These are phyloP conservation scores for Melipona beecheii DNA, from an alignment of 2,888 invertebrate species.

Conservation along the genomic window DNA sequence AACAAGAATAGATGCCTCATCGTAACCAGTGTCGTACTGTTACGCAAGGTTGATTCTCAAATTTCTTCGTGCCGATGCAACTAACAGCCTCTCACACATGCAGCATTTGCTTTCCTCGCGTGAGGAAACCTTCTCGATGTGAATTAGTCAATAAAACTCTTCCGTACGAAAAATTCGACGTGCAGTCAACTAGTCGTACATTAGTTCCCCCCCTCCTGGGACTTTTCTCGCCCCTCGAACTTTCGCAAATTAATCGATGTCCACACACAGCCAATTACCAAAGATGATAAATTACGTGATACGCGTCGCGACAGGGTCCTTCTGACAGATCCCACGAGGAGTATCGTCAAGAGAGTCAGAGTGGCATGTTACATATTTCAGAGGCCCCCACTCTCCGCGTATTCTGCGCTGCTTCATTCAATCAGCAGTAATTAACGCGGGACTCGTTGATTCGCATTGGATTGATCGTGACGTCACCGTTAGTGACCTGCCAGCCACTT, in stretches of 20 bases:
- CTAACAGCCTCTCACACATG: too few species aligned
- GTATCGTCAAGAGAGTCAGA: not conserved
- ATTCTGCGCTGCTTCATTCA: slow-evolving; percentile 33
- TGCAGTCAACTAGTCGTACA: not conserved
- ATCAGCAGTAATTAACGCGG: slow-evolving; percentile 70
- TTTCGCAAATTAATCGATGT: slow-evolving; percentile 36
- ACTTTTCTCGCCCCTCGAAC: not conserved
- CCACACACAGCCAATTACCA: slow-evolving; percentile 36
- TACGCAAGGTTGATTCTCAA: too few species aligned
- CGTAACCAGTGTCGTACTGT: too few species aligned
- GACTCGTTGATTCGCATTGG: slow-evolving; percentile 16
- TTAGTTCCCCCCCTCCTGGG: not conserved
- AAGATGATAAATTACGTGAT: slow-evolving; percentile 43
- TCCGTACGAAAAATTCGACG: not conserved
- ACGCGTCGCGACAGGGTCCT: slow-evolving; percentile 10
- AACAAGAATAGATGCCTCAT: too few species aligned
- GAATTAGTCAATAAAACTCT: not conserved
- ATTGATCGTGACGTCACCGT: too few species aligned
- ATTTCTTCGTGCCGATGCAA: too few species aligned
- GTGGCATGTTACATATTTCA: too few species aligned
- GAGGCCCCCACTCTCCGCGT: not conserved
- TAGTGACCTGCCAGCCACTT: slow-evolving; percentile 44
- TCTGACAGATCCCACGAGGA: slow-evolving; percentile 2
- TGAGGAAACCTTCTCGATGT: not conserved
- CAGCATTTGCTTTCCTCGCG: too few species aligned